Conservation (phyloP, 30 jellyfish, hydroid and myxozoan genomes). For the Mastigias papua region DNA sequence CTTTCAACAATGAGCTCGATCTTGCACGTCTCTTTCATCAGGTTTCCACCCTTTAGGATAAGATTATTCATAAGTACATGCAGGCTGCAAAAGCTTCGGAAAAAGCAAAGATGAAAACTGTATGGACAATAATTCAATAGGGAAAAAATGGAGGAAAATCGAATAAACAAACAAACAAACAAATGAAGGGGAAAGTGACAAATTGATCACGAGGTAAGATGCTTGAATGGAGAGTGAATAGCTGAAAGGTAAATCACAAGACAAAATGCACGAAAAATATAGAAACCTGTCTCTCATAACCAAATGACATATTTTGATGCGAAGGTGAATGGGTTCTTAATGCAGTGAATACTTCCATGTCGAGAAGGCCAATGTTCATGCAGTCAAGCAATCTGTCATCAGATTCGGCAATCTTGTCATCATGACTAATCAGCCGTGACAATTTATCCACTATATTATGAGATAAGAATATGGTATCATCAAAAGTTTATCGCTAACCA, state of each 20-base stretch:
- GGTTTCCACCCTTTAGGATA: slow-evolving; percentile 82
- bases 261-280: not conserved
- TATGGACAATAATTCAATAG: too few species aligned
- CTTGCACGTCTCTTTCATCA: slow-evolving; percentile 95
- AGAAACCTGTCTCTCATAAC: slow-evolving; percentile 74
- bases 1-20: slow-evolving; percentile 88
- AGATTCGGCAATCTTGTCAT: slow-evolving; percentile 36
- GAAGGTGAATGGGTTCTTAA: slow-evolving; percentile 39
- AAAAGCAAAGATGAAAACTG: too few species aligned
- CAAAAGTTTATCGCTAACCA: not conserved
- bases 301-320: slow-evolving; percentile 69
- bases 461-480: not conserved
- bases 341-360: slow-evolving; percentile 97
- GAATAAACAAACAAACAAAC: not conserved
- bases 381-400: slow-evolving; percentile 90
- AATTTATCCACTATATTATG: slow-evolving; percentile 31
- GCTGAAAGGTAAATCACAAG: too few species aligned
- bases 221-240: too few species aligned
- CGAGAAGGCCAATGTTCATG: slow-evolving; percentile 85
- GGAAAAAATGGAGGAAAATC: too few species aligned
- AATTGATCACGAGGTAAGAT: not conserved
- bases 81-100: too few species aligned
- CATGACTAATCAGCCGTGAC: slow-evolving; percentile 30
- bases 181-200: not conserved
- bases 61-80: too few species aligned